A percentile compares a stretch with the other conserved stretches of the same genome.
Conservation (phyloP, 2,888 invertebrate genomes). For the Yponomeuta malinellus region DNA sequence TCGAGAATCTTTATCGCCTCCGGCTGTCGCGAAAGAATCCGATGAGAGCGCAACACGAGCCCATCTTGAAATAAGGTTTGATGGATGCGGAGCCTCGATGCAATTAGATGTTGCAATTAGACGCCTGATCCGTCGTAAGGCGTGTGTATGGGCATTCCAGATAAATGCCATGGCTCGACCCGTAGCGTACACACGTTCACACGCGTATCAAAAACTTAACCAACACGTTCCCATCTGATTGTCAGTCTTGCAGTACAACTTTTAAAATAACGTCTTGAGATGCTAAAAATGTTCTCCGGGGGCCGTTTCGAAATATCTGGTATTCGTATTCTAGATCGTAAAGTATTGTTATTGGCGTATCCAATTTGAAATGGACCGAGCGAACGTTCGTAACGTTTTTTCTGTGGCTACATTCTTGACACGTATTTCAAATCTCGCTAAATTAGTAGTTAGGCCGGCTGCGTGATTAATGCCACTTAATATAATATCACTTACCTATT, state of each 20-base stretch:
- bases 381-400: neutral
- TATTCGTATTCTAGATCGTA: slow-evolving; percentile 1
- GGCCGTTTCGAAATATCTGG: neutral
- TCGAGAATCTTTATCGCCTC: neutral
- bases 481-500: neutral
- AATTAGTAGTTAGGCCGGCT: neutral
- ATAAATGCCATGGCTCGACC: slow-evolving; percentile 31
- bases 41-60: slow-evolving; percentile 34
- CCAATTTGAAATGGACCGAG: neutral
- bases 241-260: neutral
- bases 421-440: neutral
- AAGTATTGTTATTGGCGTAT: slow-evolving; percentile 5
- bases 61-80: slow-evolving; percentile 31
- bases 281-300: neutral
- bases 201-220: slow-evolving; percentile 21
- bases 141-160: slow-evolving; percentile 23
- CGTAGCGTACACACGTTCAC: slow-evolving; percentile 17
- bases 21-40: slow-evolving; percentile 25
- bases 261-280: neutral
- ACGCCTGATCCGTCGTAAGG: slow-evolving; percentile 28
- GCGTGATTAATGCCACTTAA: neutral
- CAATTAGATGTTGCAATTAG: slow-evolving; percentile 50
- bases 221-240: slow-evolving; percentile 3
- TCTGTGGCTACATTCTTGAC: neutral
- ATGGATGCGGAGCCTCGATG: slow-evolving; percentile 35